Base-by-base conservation (phyloP, 2,888 invertebrate genomes). In the Achlya flavicornis region DNA sequence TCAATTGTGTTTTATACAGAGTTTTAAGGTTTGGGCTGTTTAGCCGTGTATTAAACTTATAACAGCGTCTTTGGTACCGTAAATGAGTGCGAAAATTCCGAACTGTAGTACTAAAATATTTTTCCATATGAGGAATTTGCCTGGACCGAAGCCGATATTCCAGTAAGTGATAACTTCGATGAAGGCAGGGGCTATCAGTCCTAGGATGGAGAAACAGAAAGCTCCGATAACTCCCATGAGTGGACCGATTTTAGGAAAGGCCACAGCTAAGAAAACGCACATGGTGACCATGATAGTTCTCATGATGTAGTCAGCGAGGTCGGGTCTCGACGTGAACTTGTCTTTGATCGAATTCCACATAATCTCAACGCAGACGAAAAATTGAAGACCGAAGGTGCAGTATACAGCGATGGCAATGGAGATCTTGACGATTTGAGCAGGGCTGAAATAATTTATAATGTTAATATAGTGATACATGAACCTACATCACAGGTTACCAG, bases 321-420 rank as follows among this genome's bases (percentile, higher is more conserved):
- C 87, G 8, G 96, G 96, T 61, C 95, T 95, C 80, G 96, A 96
- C 38, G 94, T 94, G 86, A 95, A 96, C 71, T 94, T 95, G 0
- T 97, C 96, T 83, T 97, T 97, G 62, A 99, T 93, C 62, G 94
- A 94, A 78, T 96, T 97, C 98, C 98, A 98, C 69, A 96, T 96
- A 73, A 99, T 98, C 81, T 98, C 97, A 64, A 99, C 95, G 86
- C 99, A 98, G 16, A 99, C 99, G 92, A 97, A 99, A 91, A 99
- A 98, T 91, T 99, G 99, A 16, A 99, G 95, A 7, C 98, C 98
- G 85, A 98, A 99, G 0, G 99, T 98, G 88, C 98, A 97, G 90
- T 97, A 98, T 0, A 99, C 98, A 10, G 98, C 98, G 59, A 98
- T 85, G 4, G 96, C 97, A 81, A 99, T 98, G 66, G 98, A 93